Evolutionary conservation across 1,140 invertebrate genomes (phyloP).

Genomic region (Drosophila virilis): DNA sequence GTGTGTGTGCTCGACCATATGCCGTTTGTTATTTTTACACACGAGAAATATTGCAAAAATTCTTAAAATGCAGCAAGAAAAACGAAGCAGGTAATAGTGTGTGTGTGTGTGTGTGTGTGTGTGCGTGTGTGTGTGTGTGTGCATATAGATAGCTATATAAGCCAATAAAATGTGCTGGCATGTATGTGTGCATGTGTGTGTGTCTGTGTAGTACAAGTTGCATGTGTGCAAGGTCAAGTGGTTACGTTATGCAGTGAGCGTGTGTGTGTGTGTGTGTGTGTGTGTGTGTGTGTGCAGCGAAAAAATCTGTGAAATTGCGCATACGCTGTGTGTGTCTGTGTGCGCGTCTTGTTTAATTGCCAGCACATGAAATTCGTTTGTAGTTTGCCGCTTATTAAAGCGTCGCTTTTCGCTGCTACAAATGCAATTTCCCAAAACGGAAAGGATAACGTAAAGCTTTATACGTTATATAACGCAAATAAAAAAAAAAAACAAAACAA

Average conservation of each 20-base stretch:
- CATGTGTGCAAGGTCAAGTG: constrained; percentile 76
- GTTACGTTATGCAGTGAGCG: constrained; percentile 44
- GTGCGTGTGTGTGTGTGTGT: constrained; percentile 3
- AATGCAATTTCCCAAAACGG: constrained; percentile 39
- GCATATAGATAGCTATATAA: constrained; percentile 35
- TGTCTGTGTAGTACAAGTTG: constrained; percentile 43
- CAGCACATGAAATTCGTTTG: constrained; percentile 49
- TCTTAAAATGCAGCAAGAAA: constrained; percentile 32
- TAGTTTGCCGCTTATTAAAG: constrained; percentile 39
- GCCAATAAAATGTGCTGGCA: constrained; percentile 42
- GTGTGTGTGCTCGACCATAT: constrained; percentile 27
- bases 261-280: constrained; percentile 16
- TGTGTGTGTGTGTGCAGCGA: constrained; percentile 14
- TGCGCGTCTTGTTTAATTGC: constrained; percentile 56
- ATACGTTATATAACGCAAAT: constrained; percentile 60
- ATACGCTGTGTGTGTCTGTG: constrained; percentile 27
- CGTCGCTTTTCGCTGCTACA: constrained; percentile 41
- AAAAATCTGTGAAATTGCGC: constrained; percentile 46
- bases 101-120: constrained; percentile 1
- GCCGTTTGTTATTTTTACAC: constrained; percentile 72
- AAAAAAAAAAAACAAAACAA: constrained; percentile 6
- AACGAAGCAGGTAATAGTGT: background rate
- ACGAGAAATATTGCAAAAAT: constrained; percentile 57
- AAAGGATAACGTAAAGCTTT: constrained; percentile 11
- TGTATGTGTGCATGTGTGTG: constrained; percentile 23